Evolutionary conservation across 2,888 invertebrate genomes (phyloP).

Genomic region (Lycia hirtaria): DNA sequence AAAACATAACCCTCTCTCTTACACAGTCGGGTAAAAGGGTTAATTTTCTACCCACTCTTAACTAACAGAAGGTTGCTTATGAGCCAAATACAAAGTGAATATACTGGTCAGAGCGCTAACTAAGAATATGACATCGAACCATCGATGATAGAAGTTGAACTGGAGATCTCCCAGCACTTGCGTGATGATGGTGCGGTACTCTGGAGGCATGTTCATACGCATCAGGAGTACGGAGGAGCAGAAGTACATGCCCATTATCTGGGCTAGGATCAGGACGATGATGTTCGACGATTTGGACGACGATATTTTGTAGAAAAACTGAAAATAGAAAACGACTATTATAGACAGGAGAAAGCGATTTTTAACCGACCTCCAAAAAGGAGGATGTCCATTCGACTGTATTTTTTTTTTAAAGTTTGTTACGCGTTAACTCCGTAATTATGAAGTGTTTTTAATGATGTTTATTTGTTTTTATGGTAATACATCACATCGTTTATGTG

Average conservation of each 20-base stretch:
- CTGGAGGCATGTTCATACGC: slow-evolving; percentile 99
- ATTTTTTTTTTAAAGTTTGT: too few species aligned
- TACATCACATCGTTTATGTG: too few species aligned
- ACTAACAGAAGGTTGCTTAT: slow-evolving; percentile 91
- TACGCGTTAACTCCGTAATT: too few species aligned
- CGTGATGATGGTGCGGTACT: slow-evolving; percentile 95
- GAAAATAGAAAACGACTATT: slow-evolving; percentile 45
- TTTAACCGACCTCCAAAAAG: too few species aligned
- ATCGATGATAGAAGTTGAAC: slow-evolving; percentile 99
- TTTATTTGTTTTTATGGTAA: too few species aligned
- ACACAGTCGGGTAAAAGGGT: too few species aligned
- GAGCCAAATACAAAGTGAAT: slow-evolving; percentile 97
- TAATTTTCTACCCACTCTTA: slow-evolving; percentile 31
- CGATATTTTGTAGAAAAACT: slow-evolving; percentile 99
- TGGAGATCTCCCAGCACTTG: slow-evolving; percentile 98
- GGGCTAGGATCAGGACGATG: slow-evolving; percentile 97
- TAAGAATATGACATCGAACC: slow-evolving; percentile 99
- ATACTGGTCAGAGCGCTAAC: slow-evolving; percentile 98
- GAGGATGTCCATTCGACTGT: too few species aligned
- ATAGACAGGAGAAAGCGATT: too few species aligned
- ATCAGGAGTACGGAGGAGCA: slow-evolving; percentile 98
- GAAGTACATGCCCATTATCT: slow-evolving; percentile 99
- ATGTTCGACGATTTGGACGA: slow-evolving; percentile 99
- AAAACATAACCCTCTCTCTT: too few species aligned
- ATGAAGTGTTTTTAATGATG: too few species aligned